phyloP scores from a whole-genome alignment of 2,888 invertebrate species.

The Esperia sulphurella region DNA sequence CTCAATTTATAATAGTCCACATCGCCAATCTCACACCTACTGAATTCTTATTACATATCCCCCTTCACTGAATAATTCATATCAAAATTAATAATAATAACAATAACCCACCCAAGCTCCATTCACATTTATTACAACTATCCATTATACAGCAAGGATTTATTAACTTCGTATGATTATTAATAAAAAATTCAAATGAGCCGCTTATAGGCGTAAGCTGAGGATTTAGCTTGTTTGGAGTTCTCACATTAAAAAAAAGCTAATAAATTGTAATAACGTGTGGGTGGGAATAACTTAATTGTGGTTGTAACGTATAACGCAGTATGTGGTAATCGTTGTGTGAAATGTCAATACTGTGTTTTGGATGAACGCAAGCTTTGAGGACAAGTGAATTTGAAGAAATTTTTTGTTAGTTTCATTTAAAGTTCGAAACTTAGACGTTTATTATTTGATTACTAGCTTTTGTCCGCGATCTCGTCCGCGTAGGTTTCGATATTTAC shows the following conservation, averaged over 20 bases:
- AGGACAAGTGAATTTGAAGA: too few relatives aligned
- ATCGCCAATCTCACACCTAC: slow-evolving; percentile 6
- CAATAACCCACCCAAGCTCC: slow-evolving; percentile 47
- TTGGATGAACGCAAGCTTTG: not conserved
- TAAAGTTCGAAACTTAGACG: too few relatives aligned
- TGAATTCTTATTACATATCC: slow-evolving; percentile 17
- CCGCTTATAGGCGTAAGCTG: slow-evolving; percentile 56
- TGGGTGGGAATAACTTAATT: slow-evolving; percentile 35
- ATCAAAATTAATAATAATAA: slow-evolving; percentile 68
- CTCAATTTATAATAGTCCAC: too few relatives aligned
- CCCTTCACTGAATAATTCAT: slow-evolving; percentile 65
- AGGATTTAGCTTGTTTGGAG: slow-evolving; percentile 61
- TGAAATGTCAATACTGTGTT: slow-evolving; percentile 46
- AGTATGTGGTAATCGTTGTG: slow-evolving; percentile 36
- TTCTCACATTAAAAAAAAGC: slow-evolving; percentile 52
- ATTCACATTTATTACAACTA: slow-evolving; percentile 40
- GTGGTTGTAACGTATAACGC: slow-evolving; percentile 14
- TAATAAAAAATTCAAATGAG: slow-evolving; percentile 76
- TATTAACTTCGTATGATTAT: slow-evolving; percentile 40
- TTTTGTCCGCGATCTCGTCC: too few relatives aligned
- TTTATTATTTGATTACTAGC: too few relatives aligned
- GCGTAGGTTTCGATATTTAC: too few relatives aligned
- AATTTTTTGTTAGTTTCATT: too few relatives aligned
- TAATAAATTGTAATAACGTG: slow-evolving; percentile 39
- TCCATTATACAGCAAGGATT: slow-evolving; percentile 41